A percentile compares a stretch with the other conserved stretches of the same genome.
These are phyloP conservation scores for Oxycera nigricornis DNA, from an alignment of 2,888 invertebrate species.

Conservation along the genomic window DNA sequence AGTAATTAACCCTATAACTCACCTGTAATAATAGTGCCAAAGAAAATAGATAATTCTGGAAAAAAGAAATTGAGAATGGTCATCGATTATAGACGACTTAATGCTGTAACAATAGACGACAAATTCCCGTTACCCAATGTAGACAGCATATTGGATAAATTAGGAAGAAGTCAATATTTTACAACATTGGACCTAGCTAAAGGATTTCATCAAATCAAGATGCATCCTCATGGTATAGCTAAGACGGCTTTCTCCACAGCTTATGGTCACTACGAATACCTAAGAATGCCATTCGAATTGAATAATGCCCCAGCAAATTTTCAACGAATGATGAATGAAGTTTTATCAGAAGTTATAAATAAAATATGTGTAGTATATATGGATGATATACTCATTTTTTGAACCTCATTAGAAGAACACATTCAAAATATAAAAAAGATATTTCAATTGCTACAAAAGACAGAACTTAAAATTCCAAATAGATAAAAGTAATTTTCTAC, in stretches of 20 bases:
- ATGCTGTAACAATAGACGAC: constrained; percentile 55
- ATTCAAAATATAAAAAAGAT: not conserved
- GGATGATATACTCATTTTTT: constrained; percentile 17
- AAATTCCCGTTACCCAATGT: constrained; percentile 56
- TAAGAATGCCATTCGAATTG: constrained; percentile 56
- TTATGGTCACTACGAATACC: constrained; percentile 54
- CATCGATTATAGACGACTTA: constrained; percentile 56
- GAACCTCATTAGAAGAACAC: constrained; percentile 10
- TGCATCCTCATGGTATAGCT: constrained; percentile 49
- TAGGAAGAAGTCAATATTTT: constrained; percentile 56
- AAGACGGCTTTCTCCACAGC: constrained; percentile 57
- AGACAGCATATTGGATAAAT: constrained; percentile 54
- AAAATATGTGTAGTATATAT: constrained; percentile 34
- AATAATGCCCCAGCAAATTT: constrained; percentile 58
- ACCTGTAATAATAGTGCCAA: constrained; percentile 51
- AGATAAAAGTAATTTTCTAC: constrained; percentile 24
- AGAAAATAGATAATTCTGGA: constrained; percentile 53
- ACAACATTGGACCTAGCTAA: constrained; percentile 55
- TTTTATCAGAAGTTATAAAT: constrained; percentile 53
- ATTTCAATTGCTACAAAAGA: not conserved
- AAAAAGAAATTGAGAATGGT: constrained; percentile 54
- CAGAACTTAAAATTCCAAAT: not conserved
- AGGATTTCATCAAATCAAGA: constrained; percentile 56
- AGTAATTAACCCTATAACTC: constrained; percentile 48
- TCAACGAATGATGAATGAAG: constrained; percentile 56